A percentile compares a stretch with the other conserved stretches of the same genome.
Evolutionary conservation across 2,797 vertebrate genomes (phyloP).

Genomic region (Emydoidea blandingii): DNA sequence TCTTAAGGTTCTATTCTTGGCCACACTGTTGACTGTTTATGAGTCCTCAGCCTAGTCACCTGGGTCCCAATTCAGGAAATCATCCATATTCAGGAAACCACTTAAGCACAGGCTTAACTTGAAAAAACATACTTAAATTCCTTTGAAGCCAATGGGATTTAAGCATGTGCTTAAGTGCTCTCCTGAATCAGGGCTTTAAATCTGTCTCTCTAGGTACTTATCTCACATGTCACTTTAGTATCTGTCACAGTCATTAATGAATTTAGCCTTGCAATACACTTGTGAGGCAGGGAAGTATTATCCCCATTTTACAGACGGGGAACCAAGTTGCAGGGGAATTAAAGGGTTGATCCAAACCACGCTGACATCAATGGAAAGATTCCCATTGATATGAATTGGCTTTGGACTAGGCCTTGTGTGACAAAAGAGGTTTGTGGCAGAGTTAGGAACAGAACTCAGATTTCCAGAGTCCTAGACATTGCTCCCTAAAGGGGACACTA

Average conservation of each 20-base stretch:
- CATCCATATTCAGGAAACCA: not conserved
- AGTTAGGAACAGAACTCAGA: accelerated
- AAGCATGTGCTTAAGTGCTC: not conserved
- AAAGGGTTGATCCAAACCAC: not conserved
- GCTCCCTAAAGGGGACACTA: not conserved
- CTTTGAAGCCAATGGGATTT: not conserved
- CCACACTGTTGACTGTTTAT: too few relatives aligned
- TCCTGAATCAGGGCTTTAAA: not conserved
- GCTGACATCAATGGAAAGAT: too few relatives aligned
- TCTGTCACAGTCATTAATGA: not conserved
- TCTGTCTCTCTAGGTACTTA: not conserved
- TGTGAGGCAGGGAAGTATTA: not conserved
- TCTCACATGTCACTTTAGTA: not conserved
- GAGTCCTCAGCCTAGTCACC: not conserved
- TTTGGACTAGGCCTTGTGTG: not conserved
- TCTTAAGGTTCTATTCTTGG: not conserved
- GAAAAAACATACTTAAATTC: not conserved
- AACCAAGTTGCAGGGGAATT: not conserved
- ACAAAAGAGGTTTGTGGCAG: not conserved
- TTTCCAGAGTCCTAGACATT: not conserved
- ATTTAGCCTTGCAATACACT: not conserved
- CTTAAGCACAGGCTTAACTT: not conserved
- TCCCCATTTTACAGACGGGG: not conserved
- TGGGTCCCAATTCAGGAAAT: not conserved
- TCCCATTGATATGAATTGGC: not conserved